A percentile compares a stretch with the other conserved stretches of the same genome.
These are phyloP conservation scores for Pipistrellus nathusii DNA, from an alignment of 2,797 vertebrate species.

Conservation along the genomic window DNA sequence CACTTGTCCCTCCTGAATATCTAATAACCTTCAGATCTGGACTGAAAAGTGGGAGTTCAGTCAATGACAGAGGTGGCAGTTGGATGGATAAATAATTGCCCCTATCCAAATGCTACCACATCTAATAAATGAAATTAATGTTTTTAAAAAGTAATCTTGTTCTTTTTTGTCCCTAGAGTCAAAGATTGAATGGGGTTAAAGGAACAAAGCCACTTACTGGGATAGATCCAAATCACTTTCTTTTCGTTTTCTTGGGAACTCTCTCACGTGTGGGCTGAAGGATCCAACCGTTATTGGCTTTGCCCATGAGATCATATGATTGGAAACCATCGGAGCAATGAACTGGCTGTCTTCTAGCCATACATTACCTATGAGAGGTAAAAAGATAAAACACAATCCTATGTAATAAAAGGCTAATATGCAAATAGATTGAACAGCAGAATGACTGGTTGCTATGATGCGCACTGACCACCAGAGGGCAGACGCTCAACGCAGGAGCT, in stretches of 20 bases:
- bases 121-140: background rate
- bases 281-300: slow-evolving; percentile 70
- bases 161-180: background rate
- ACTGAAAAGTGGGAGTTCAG: background rate
- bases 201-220: slow-evolving; percentile 88
- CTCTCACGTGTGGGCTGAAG: slow-evolving; percentile 82
- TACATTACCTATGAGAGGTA: slow-evolving; percentile 12
- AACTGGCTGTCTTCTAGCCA: background rate
- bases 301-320: background rate
- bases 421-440: too few species aligned
- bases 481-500: too few species aligned
- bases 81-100: background rate
- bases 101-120: background rate
- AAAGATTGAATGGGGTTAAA: background rate
- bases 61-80: background rate
- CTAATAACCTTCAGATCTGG: background rate
- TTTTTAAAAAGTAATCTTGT: slow-evolving; percentile 21
- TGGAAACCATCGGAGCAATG: background rate
- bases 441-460: too few species aligned
- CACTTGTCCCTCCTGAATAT: background rate
- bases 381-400: background rate
- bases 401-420: too few species aligned
- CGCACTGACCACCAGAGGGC: too few species aligned
- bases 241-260: slow-evolving; percentile 94
- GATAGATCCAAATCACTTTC: slow-evolving; percentile 91